Base-by-base conservation (phyloP, 2,113 vertebrate genomes). In the Bettongia penicillata region DNA sequence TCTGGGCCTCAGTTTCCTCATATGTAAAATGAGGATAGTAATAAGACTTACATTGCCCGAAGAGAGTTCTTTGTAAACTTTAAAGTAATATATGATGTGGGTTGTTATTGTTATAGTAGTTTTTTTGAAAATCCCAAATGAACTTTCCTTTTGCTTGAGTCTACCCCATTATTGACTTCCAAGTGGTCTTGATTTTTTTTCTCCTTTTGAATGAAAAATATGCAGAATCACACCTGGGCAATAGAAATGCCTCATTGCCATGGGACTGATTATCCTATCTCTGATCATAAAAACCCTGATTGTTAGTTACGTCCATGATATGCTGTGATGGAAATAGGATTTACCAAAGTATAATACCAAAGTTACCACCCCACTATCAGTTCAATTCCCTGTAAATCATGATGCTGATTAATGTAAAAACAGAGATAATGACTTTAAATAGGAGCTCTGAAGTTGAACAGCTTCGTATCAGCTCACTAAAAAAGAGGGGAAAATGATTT, bases 171-270 rank as follows among this genome's bases (percentile, higher is more conserved):
- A 47, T 49, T 37, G 31, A 92, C 90, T 93, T 50, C 4, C 53
- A 91, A 91, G 31, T 53, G n/a, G 19, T 94, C 47, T 93, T 16
- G 28, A 22, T 47, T n/a, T 50, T 89, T 51, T 93, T 91, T 50
- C 90, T 93, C 28, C 8, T 47, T 95, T 43, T 96, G 43, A 51
- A 55, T 68, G 95, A 91, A 97, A 96, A 95, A 93, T 37, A 8
- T 93, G 92, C 47, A 84, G 50, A 94, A 94, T 84, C 93, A 51
- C 37, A 51, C 50, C 11, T 2, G 48, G 8, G 50, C 55, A 53
- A 93, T 92, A 92, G 19, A 94, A 90, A 90, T 1, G 37, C 53
- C 37, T 11, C 19, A 90, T 68, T 61, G 14, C 12, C 31, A 43
- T 5, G 22, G 90, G 90, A 49, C 77, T 90, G 51, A 89, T 89